Evolutionary conservation across 2,797 vertebrate species (phyloP).

Genomic region (Coreius guichenoti): DNA sequence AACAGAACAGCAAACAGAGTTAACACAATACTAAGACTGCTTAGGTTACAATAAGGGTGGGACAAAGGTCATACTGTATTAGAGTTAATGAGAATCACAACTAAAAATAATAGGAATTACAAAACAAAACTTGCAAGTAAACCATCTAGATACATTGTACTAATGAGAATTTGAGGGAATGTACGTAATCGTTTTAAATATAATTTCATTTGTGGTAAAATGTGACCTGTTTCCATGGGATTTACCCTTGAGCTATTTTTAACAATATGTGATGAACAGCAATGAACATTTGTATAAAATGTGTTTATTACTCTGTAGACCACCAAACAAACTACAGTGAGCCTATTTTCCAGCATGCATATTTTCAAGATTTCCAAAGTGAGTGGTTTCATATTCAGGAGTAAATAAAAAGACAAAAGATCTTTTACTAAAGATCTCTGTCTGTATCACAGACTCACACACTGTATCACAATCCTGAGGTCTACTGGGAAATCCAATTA

Average conservation of each 20-base stretch:
- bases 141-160: neutral
- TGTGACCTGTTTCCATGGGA: neutral
- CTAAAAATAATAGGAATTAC: neutral
- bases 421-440: neutral
- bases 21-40: neutral
- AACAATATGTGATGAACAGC: neutral
- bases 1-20: neutral
- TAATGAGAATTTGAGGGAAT: neutral
- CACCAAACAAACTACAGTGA: neutral
- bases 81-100: neutral
- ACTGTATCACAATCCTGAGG: slow-evolving; percentile 7
- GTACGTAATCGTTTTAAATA: too few relatives aligned
- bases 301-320: neutral
- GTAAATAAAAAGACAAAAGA: neutral
- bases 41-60: neutral
- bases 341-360: neutral
- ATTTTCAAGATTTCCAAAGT: neutral
- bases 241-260: neutral
- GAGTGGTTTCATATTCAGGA: neutral
- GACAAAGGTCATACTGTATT: neutral
- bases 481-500: slow-evolving; percentile 21
- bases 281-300: neutral
- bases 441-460: neutral
- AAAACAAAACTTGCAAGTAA: neutral
- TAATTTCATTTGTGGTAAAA: neutral